A percentile compares a stretch with the other conserved stretches of the same genome.
Conservation (phyloP, 2,888 invertebrate genomes). For the Luperina nickerlii region DNA sequence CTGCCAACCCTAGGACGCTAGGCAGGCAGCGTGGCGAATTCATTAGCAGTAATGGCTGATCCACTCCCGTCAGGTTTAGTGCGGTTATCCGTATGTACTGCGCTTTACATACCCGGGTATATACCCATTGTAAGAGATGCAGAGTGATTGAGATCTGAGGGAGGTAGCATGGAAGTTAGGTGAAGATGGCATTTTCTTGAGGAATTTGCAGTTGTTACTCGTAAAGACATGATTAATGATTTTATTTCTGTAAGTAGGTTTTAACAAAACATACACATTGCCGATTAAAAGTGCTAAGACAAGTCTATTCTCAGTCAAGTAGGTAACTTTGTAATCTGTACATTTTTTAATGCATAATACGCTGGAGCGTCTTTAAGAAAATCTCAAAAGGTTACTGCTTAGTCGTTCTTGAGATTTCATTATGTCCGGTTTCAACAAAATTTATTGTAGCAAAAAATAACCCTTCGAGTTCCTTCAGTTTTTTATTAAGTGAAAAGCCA, state of each 20-base stretch:
- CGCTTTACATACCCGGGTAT: slow-evolving; percentile 57
- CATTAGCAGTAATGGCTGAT: slow-evolving; percentile 90
- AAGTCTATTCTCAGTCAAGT: no score
- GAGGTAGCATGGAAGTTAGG: neutral
- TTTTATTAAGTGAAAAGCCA: neutral
- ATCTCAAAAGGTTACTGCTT: neutral
- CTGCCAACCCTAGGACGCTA: slow-evolving; percentile 78
- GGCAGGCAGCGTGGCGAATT: slow-evolving; percentile 88
- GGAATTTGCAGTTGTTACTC: neutral
- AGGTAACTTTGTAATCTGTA: no score
- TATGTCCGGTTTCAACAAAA: neutral
- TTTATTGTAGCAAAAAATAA: neutral
- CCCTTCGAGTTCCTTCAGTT: neutral
- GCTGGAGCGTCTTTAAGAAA: neutral
- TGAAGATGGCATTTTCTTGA: neutral
- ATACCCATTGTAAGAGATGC: slow-evolving; percentile 50
- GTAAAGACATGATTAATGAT: no score
- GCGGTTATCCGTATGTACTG: slow-evolving; percentile 78
- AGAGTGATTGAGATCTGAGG: slow-evolving; percentile 36
- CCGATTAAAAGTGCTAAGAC: no score
- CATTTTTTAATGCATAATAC: no score
- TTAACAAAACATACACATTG: no score
- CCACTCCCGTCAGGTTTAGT: slow-evolving; percentile 84
- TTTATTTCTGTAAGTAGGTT: no score
- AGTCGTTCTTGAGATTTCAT: neutral